phyloP scores from a whole-genome alignment of 2,888 invertebrate genomes.

The Ptychoptera albimana region DNA sequence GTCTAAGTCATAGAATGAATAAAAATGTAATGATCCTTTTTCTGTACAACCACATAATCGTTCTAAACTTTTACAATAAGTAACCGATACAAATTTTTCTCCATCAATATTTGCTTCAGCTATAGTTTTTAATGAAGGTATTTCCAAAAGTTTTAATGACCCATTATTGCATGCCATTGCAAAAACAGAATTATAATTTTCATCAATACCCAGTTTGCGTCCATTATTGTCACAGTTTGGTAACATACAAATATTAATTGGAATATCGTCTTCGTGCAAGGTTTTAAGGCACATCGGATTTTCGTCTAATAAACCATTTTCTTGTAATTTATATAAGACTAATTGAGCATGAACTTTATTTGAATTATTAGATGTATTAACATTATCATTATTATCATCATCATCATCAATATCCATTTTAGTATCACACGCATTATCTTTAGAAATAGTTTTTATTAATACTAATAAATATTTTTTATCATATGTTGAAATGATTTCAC shows the following conservation, averaged over 20 bases:
- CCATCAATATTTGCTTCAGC: conserved; percentile 51
- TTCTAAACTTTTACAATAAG: conserved; percentile 78
- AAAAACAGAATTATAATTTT: conserved; percentile 39
- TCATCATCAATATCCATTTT: conserved; percentile 3
- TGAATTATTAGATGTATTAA: not conserved
- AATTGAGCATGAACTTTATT: conserved; percentile 9
- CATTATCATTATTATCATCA: conserved; percentile 1
- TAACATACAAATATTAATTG: conserved; percentile 51
- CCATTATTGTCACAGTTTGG: conserved; percentile 35
- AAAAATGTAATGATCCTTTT: conserved; percentile 68
- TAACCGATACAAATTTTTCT: conserved; percentile 62
- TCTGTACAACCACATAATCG: conserved; percentile 70
- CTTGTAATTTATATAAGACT: conserved; percentile 9
- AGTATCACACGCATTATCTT: not conserved
- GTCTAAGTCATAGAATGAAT: conserved; percentile 55
- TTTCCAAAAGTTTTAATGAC: conserved; percentile 50
- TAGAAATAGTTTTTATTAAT: conserved; percentile 22
- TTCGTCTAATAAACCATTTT: conserved; percentile 29
- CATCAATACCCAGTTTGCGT: conserved; percentile 14
- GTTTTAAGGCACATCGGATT: conserved; percentile 44
- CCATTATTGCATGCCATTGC: conserved; percentile 64
- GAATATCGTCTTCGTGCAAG: conserved; percentile 46
- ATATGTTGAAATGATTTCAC: conserved; percentile 43
- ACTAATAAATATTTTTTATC: conserved; percentile 46
- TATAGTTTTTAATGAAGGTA: conserved; percentile 51